Evolutionary conservation across 2,113 vertebrate species (phyloP).

Genomic region (Lepisosteus osseus): DNA sequence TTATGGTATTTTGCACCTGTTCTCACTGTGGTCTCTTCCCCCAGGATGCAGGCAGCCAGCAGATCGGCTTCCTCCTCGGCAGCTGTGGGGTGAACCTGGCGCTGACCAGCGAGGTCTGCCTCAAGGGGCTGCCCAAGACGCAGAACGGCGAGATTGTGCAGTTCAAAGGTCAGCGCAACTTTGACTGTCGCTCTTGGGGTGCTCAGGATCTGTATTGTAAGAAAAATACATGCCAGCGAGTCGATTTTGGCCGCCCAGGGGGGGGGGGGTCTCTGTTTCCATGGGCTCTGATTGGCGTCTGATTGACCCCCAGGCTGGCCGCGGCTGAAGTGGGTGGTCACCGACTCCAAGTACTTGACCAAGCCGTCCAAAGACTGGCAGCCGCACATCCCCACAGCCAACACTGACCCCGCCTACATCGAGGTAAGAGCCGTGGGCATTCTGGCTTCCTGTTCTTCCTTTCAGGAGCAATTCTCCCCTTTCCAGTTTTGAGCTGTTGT

Average conservation of each 20-base stretch:
- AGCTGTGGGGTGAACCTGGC: slow-evolving; percentile 91
- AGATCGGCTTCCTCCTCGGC: slow-evolving; percentile 95
- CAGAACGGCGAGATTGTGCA: slow-evolving; percentile 93
- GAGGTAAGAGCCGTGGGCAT: slow-evolving; percentile 67
- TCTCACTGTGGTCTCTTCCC: slow-evolving; percentile 12
- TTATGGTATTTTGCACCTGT: neutral
- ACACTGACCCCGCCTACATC: slow-evolving; percentile 91
- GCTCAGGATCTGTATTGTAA: neutral
- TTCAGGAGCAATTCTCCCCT: neutral
- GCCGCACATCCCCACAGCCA: slow-evolving; percentile 90
- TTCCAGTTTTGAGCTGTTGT: no score
- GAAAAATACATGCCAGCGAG: no score
- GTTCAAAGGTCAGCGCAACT: slow-evolving; percentile 82
- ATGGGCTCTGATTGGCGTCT: neutral
- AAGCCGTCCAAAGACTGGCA: slow-evolving; percentile 98
- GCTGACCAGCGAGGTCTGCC: slow-evolving; percentile 92
- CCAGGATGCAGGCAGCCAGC: slow-evolving; percentile 93
- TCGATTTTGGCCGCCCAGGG: no score
- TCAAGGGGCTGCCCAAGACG: slow-evolving; percentile 95
- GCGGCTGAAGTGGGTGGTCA: slow-evolving; percentile 95
- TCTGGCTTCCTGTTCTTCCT: slow-evolving; percentile 16
- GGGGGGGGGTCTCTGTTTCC: no score
- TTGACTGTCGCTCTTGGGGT: slow-evolving; percentile 8
- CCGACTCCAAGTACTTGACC: slow-evolving; percentile 95
- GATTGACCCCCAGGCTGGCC: slow-evolving; percentile 80